Evolutionary conservation across 2,888 invertebrate species (phyloP).

Genomic region (Cheilosia soror): DNA sequence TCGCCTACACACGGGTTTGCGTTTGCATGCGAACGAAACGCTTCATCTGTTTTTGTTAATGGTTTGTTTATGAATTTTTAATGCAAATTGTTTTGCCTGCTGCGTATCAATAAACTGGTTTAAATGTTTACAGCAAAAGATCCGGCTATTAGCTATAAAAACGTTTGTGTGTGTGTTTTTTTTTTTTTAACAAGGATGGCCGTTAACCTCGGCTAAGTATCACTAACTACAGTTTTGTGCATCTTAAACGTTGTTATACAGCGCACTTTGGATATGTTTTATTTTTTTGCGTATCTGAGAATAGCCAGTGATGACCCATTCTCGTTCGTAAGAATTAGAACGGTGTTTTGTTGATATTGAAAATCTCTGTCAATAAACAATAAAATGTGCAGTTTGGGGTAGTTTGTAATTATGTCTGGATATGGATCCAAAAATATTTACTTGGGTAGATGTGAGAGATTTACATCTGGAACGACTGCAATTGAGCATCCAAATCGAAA

Average conservation of each 20-base stretch:
- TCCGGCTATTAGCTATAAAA: conserved; percentile 9
- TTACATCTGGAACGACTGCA: too few relatives aligned
- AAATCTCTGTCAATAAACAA: too few relatives aligned
- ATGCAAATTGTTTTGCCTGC: conserved; percentile 1
- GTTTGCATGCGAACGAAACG: background rate
- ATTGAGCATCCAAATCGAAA: too few relatives aligned
- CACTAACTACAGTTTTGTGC: background rate
- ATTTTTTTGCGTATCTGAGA: background rate
- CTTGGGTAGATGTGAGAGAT: too few relatives aligned
- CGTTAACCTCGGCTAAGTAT: conserved; percentile 18
- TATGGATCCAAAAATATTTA: too few relatives aligned
- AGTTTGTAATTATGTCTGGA: too few relatives aligned
- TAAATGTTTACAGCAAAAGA: conserved; percentile 6
- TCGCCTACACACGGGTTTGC: background rate
- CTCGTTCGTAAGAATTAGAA: too few relatives aligned
- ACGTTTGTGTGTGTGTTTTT: too few relatives aligned
- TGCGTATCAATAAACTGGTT: conserved; percentile 33
- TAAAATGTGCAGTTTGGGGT: too few relatives aligned
- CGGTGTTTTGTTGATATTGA: too few relatives aligned
- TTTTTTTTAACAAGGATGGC: background rate
- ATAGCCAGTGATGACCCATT: background rate
- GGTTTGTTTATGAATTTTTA: conserved; percentile 29
- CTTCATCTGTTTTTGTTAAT: conserved; percentile 18
- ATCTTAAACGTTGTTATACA: background rate
- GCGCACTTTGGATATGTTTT: background rate